Evolutionary conservation across 2,113 vertebrate genomes (phyloP), one percentile per base, ranked within the genome.

Genomic region (Neogale vison): DNA sequence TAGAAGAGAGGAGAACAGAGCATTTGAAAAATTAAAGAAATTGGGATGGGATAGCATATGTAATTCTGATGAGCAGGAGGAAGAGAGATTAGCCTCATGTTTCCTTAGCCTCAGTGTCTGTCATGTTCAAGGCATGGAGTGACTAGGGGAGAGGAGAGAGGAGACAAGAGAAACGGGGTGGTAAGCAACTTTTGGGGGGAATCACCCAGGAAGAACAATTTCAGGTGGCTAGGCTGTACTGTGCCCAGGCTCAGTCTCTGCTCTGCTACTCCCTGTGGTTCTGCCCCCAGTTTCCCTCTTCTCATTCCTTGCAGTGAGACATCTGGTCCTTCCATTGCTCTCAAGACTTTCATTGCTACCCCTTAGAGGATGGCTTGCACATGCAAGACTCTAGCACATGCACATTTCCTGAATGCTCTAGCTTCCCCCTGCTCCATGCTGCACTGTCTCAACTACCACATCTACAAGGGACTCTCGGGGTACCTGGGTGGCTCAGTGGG

Each of bases 91-190:
- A 6, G 15, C 7, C 0, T 36, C 24, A 39, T 5, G 55, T 85
- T 97, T 98, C 63, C 59, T 83, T 63, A 82, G 97, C 88, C 87
- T 81, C 45, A n/a, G 14, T 95, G 69, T 67, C 83, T 76, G 34
- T 89, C 71, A 82, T 94, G 65, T 81, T 61, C 88, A 96, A 91
- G 98, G 86, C 15, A 61, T 24, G 23, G 59, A 24, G 8, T 67
- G 36, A n/a, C 88, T 93, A 36, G 72, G 72, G 79, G 67, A 94
- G 14, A 65, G 77, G 72, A 81, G 67, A 95, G 17, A 47, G 71
- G 57, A 87, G 39, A 88, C 0, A 93, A 31, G 95, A 55, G 39
- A 83, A 76, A 31, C 10, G 11, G 71, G 4, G 17, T 79, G 6
- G 23, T 57, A 39, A 63, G 3, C 18, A 42, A 29, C 36, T 39